Conservation (phyloP, 2,113 vertebrate genomes). For the Cochlearius cochlearius region DNA sequence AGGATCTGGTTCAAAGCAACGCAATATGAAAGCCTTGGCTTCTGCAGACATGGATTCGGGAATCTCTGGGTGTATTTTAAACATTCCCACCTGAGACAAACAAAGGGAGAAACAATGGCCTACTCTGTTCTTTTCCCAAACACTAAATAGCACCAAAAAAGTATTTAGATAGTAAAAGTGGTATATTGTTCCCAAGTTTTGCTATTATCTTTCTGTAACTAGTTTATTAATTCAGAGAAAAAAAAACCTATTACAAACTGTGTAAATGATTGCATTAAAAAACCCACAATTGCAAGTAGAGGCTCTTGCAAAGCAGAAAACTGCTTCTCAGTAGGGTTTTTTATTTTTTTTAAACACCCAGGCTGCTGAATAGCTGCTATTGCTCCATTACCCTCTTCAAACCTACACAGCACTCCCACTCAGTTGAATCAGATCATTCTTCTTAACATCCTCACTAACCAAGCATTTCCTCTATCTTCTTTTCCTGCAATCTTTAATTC, state of each 20-base stretch:
- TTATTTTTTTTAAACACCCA: neutral
- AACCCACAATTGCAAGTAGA: neutral
- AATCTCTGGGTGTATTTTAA: conserved; percentile 98
- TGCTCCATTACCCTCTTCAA: neutral
- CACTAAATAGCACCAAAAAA: neutral
- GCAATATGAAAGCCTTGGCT: conserved; percentile 94
- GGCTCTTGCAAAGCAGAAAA: neutral
- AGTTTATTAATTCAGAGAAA: neutral
- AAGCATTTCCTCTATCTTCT: neutral
- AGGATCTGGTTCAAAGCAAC: conserved; percentile 96
- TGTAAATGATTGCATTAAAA: neutral
- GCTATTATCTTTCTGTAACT: neutral
- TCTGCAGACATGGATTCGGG: conserved; percentile 96
- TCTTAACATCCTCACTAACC: neutral
- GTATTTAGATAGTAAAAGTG: neutral
- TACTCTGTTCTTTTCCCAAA: conserved; percentile 73
- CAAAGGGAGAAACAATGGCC: neutral
- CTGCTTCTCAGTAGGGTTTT: neutral
- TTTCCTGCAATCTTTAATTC: neutral
- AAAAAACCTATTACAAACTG: neutral
- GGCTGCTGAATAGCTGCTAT: neutral
- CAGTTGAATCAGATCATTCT: neutral
- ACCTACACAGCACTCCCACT: neutral
- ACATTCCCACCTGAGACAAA: conserved; percentile 92
- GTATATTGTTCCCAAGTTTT: neutral